Evolutionary conservation across 2,113 vertebrate genomes (phyloP).

Genomic region (Rhinichthys klamathensis): DNA sequence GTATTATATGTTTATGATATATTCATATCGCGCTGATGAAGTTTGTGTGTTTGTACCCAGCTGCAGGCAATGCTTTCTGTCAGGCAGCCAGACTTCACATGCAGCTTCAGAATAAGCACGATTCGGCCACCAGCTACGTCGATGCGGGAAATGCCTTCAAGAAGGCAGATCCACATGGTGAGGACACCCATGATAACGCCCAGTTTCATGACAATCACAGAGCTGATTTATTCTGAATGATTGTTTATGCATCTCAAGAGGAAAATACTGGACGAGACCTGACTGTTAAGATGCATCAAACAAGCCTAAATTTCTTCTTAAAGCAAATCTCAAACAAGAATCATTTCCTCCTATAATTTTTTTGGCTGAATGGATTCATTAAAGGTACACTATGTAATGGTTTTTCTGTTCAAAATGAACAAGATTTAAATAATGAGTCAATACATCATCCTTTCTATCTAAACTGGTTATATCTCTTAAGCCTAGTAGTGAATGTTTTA

Average conservation of each 20-base stretch:
- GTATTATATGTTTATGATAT: not conserved
- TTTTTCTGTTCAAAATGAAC: too few species aligned
- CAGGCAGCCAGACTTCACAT: conserved; percentile 94
- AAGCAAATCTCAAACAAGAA: too few species aligned
- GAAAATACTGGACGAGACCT: not conserved
- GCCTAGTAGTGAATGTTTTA: too few species aligned
- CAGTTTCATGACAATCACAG: not conserved
- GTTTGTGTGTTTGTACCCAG: conserved; percentile 68
- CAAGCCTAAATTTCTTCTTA: too few species aligned
- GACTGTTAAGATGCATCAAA: not conserved
- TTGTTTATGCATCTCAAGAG: not conserved
- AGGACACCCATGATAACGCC: conserved; percentile 44
- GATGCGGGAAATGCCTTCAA: conserved; percentile 96
- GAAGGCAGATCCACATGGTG: conserved; percentile 95
- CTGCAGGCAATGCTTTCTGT: conserved; percentile 92
- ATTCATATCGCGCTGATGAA: not conserved
- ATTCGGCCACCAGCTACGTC: conserved; percentile 93
- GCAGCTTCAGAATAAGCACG: conserved; percentile 98
- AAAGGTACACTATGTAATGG: not conserved
- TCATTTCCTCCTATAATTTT: not conserved
- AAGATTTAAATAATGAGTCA: too few species aligned
- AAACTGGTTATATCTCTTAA: too few species aligned
- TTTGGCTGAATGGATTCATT: not conserved
- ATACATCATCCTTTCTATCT: too few species aligned
- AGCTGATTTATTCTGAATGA: not conserved